Base-by-base conservation (phyloP, 2,113 vertebrate species). In the Lathamus discolor region DNA sequence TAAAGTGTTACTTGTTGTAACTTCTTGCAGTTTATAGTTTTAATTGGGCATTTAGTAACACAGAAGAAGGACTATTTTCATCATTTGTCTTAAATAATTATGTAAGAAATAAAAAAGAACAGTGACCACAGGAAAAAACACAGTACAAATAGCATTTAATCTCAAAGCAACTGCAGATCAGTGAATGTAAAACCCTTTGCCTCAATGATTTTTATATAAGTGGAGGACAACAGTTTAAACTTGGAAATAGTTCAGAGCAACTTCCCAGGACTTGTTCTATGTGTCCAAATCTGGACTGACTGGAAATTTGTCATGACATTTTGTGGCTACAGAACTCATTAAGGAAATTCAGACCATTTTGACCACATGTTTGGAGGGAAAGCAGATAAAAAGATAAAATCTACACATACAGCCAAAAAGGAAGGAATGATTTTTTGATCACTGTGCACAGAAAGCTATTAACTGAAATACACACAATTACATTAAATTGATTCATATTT, bases 381-480 rank as follows among this genome's bases (percentile, higher is more conserved):
- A 37, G 52, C 8, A 84, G 25, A 79, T 51, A 39, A 81, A 92
- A 51, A 78, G 13, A 57, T 37, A 81, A 91, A 74, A 86, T 24
- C n/a, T 43, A 70, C 10, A 52, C 8, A 48, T 7, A 41, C 15
- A 37, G 20, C 7, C 8, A 54, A 84, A 78, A 64, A 20, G 24
- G 8, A 88, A 74, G 13, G 16, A 88, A 73, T 3, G 7, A n/a
- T 41, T 74, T 86, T 66, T 39, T 55, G 43, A 68, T 55, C 13
- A 22, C 27, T 3, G 2, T 28, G 17, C 0, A 0, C 11, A 61
- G 55, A 27, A 89, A 55, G 8, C 44, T 66, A 7, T 39, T 49
- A 83, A 69, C 20, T 41, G 54, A 63, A 88, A 86, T 35, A 23
- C 18, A 62, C 25, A 23, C 3, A 44, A 54, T 35, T 27, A 20